phyloP scores from a whole-genome alignment of 2,113 vertebrate species.

The Ginglymostoma cirratum region DNA sequence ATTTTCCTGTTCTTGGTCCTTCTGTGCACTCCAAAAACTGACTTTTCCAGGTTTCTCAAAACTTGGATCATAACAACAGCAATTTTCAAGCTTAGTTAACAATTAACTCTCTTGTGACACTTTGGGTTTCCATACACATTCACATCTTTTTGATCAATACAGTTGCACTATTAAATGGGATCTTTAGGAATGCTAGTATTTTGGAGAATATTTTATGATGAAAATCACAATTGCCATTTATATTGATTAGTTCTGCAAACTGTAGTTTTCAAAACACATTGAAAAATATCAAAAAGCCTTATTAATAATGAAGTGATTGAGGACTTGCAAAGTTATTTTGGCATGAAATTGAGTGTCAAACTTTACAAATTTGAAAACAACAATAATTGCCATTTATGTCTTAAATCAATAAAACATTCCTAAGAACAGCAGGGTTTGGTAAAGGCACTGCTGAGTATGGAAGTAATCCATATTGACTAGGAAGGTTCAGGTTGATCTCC shows the following conservation, averaged over 20 bases:
- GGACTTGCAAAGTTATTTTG: neutral
- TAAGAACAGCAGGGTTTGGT: neutral
- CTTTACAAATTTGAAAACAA: neutral
- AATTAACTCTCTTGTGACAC: neutral
- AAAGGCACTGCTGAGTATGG: neutral
- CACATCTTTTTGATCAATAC: neutral
- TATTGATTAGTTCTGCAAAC: neutral
- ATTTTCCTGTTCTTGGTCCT: no score
- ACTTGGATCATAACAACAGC: neutral
- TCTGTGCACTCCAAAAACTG: no score
- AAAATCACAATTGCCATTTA: neutral
- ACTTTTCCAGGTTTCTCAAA: no score
- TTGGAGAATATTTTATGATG: neutral
- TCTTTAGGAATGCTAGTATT: neutral
- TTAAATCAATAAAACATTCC: neutral
- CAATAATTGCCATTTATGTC: neutral
- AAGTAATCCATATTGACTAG: neutral
- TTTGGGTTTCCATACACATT: neutral
- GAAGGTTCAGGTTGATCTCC: neutral
- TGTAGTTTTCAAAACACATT: neutral
- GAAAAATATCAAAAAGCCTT: neutral
- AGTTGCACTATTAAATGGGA: neutral
- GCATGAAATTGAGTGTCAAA: neutral
- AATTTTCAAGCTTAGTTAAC: neutral
- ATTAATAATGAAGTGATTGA: neutral